Evolutionary conservation across 2,888 invertebrate species (phyloP).

Genomic region (Tiliacea aurago): DNA sequence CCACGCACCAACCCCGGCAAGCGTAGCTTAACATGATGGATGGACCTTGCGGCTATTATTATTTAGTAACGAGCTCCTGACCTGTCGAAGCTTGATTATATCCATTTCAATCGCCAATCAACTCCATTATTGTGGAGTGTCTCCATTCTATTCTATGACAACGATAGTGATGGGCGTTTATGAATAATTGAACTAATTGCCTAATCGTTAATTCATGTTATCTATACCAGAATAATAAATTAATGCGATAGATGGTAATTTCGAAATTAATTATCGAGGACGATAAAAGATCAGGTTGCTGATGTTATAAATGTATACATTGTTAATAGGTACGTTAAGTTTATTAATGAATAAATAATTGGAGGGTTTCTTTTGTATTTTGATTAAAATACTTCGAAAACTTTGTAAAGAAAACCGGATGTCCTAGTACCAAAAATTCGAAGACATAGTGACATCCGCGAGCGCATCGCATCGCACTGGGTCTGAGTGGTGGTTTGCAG

Average conservation of each 20-base stretch:
- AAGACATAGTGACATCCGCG: not conserved
- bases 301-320: not conserved
- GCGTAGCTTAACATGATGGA: no score
- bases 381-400: not conserved
- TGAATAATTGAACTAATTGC: constrained; percentile 57
- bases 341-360: not conserved
- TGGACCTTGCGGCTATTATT: no score
- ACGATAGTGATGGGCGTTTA: constrained; percentile 52
- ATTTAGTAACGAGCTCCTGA: no score
- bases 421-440: not conserved
- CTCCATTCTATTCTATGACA: constrained; percentile 43
- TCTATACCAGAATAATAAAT: constrained; percentile 43
- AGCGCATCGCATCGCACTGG: no score
- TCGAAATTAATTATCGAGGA: constrained; percentile 40
- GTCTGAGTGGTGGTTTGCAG: not conserved
- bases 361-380: not conserved
- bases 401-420: not conserved
- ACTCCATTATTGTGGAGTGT: constrained; percentile 44
- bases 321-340: not conserved
- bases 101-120: constrained; percentile 56
- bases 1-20: no score
- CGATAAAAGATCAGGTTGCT: constrained; percentile 1
- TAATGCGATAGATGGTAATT: constrained; percentile 31
- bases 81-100: constrained; percentile 24
- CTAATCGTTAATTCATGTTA: constrained; percentile 47